Percentiles rank a stretch among this genome's conserved stretches.
Conservation (phyloP, 2,888 invertebrate genomes). For the Patella pellucida region DNA sequence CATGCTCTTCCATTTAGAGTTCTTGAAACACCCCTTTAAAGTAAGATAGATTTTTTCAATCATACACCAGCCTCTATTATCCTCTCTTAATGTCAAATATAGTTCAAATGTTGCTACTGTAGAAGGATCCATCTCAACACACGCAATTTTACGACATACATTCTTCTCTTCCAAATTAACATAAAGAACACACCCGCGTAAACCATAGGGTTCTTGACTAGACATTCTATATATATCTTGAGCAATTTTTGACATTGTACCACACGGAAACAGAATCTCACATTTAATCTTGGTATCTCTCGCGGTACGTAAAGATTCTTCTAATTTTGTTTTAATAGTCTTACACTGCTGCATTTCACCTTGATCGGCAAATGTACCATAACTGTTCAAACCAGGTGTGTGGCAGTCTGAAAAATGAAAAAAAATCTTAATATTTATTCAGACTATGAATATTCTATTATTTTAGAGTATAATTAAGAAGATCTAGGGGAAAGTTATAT, state of each 20-base stretch:
- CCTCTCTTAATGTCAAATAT: slow-evolving; percentile 88
- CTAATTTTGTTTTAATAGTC: slow-evolving; percentile 82
- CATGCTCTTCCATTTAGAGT: slow-evolving; percentile 42
- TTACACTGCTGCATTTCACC: slow-evolving; percentile 65
- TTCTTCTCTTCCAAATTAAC: slow-evolving; percentile 80
- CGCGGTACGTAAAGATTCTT: slow-evolving; percentile 84
- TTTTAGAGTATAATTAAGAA: too few species aligned
- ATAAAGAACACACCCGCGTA: slow-evolving; percentile 86
- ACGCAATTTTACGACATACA: slow-evolving; percentile 79
- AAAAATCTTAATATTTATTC: neutral
- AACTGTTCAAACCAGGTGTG: slow-evolving; percentile 32
- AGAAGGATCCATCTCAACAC: slow-evolving; percentile 87
- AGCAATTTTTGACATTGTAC: slow-evolving; percentile 84
- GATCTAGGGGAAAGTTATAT: too few species aligned
- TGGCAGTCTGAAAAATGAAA: slow-evolving; percentile 34
- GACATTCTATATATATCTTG: slow-evolving; percentile 85
- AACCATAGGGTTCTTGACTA: slow-evolving; percentile 90
- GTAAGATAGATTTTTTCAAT: slow-evolving; percentile 84
- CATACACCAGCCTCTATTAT: slow-evolving; percentile 87
- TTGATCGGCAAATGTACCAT: slow-evolving; percentile 42
- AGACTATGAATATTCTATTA: too few species aligned
- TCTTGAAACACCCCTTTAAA: slow-evolving; percentile 52
- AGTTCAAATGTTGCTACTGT: slow-evolving; percentile 92
- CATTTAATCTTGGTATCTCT: slow-evolving; percentile 85
- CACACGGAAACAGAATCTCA: slow-evolving; percentile 87